Evolutionary conservation across 2,888 invertebrate genomes (phyloP).

Genomic region (Eristalis arbustorum): DNA sequence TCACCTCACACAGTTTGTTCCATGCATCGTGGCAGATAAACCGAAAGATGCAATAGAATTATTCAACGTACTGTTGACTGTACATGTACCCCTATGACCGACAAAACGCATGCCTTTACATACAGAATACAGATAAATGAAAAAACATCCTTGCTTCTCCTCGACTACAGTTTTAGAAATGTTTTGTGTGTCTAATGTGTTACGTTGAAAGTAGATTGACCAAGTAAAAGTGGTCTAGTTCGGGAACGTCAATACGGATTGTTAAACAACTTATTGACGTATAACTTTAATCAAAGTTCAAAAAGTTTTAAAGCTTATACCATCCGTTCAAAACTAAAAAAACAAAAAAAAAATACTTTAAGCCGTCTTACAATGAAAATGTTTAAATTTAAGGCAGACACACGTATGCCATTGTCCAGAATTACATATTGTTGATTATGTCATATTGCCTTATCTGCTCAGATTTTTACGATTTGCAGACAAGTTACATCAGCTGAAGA

Average conservation of each 20-base stretch:
- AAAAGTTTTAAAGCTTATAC: not conserved
- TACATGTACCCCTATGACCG: too few species aligned
- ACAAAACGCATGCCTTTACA: not conserved
- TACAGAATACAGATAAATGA: constrained; percentile 20
- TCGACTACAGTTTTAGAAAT: constrained; percentile 45
- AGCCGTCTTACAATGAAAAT: not conserved
- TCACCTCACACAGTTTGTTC: too few species aligned
- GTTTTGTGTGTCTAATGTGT: constrained; percentile 33
- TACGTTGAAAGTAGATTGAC: constrained; percentile 9
- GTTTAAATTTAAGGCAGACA: constrained; percentile 4
- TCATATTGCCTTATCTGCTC: constrained; percentile 60
- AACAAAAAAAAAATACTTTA: not conserved
- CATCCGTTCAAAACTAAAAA: not conserved
- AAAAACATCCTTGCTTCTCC: constrained; percentile 58
- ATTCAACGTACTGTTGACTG: too few species aligned
- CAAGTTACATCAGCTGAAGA: constrained; percentile 10
- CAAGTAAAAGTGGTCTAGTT: constrained; percentile 43
- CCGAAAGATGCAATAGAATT: too few species aligned
- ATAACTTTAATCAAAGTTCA: not conserved
- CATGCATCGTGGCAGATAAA: too few species aligned
- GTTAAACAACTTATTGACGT: not conserved
- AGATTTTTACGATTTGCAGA: constrained; percentile 48
- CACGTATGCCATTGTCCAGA: constrained; percentile 15
- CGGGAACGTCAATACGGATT: constrained; percentile 33
- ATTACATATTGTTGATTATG: constrained; percentile 4